Conservation (phyloP, 2,888 invertebrate genomes). For the Diaphora mendica region DNA sequence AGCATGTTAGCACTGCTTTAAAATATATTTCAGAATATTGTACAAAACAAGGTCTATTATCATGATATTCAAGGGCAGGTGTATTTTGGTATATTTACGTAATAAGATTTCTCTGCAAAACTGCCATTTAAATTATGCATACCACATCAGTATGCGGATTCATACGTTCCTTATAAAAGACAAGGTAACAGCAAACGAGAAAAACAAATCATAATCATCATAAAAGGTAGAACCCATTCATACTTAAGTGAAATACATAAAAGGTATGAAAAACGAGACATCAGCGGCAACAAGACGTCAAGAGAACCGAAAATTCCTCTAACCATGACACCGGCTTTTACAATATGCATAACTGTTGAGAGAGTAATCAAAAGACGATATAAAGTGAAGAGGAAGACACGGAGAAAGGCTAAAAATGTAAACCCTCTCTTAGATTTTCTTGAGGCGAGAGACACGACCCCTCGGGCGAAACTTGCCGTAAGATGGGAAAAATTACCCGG, state of each 20-base stretch:
- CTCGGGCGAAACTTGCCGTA: constrained; percentile 81
- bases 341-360: constrained; percentile 86
- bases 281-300: constrained; percentile 72
- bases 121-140: constrained; percentile 27
- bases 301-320: constrained; percentile 76
- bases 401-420: constrained; percentile 86
- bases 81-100: constrained; percentile 6
- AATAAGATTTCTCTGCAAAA: not conserved
- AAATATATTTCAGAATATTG: constrained; percentile 43
- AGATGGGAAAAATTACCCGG: constrained; percentile 85
- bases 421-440: constrained; percentile 84
- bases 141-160: constrained; percentile 21
- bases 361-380: constrained; percentile 87
- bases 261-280: constrained; percentile 77
- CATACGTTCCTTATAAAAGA: constrained; percentile 32
- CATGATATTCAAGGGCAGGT: not conserved
- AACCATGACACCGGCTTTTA: constrained; percentile 75
- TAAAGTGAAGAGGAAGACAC: constrained; percentile 84
- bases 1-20: constrained; percentile 79
- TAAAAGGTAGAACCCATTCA: constrained; percentile 72
- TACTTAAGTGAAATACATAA: constrained; percentile 74
- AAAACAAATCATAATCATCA: constrained; percentile 67
- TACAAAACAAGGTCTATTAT: not conserved
- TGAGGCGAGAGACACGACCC: constrained; percentile 77
- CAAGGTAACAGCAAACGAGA: constrained; percentile 41